Evolutionary conservation across 1,140 invertebrate species (phyloP).

Genomic region (Cydia fagiglandana): DNA sequence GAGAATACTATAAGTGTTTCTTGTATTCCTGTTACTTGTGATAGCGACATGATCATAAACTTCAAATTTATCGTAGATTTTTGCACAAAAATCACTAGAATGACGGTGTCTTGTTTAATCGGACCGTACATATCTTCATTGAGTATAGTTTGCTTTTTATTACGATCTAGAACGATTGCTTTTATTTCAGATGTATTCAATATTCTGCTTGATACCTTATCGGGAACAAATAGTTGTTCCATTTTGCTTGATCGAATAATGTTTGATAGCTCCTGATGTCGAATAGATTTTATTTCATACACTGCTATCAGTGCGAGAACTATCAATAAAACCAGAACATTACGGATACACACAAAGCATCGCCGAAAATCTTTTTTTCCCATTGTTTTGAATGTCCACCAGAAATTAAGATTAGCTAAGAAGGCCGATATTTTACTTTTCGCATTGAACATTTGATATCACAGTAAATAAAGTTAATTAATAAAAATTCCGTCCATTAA

Average conservation of each 20-base stretch:
- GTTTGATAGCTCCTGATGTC: background rate
- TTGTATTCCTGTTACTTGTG: slow-evolving; percentile 48
- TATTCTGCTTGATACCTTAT: background rate
- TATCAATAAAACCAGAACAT: background rate
- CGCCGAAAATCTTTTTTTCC: background rate
- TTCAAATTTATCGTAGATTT: slow-evolving; percentile 42
- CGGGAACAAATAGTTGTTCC: slow-evolving; percentile 35
- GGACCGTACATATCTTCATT: slow-evolving; percentile 49
- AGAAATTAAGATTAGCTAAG: background rate
- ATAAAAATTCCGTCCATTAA: background rate
- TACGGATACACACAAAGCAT: background rate
- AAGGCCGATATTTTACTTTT: background rate
- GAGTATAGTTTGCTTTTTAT: slow-evolving; percentile 45
- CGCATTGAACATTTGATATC: background rate
- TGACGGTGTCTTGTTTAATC: slow-evolving; percentile 39
- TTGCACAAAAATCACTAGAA: slow-evolving; percentile 50
- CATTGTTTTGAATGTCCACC: background rate
- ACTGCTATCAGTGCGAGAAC: background rate
- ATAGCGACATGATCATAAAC: slow-evolving; percentile 51
- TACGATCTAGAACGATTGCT: slow-evolving; percentile 39
- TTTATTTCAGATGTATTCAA: slow-evolving; percentile 33
- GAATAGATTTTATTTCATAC: background rate
- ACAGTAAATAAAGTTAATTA: background rate
- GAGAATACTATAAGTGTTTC: slow-evolving; percentile 56
- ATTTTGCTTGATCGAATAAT: slow-evolving; percentile 11